Evolutionary conservation across 2,888 invertebrate genomes (phyloP).

Genomic region (Phaonia tiefii): DNA sequence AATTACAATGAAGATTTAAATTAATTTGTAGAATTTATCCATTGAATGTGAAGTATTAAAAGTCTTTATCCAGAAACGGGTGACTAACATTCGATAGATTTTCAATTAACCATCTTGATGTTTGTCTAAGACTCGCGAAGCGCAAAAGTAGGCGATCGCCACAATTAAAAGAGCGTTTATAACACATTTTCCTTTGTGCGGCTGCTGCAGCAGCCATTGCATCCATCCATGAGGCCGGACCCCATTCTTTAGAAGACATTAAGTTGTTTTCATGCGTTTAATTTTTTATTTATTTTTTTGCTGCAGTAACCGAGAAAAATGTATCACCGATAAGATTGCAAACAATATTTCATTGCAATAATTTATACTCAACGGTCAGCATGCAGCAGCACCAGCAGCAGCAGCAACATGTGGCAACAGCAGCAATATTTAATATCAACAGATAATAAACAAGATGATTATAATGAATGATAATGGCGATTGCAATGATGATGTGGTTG

Average conservation of each 20-base stretch:
- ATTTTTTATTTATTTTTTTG: no score
- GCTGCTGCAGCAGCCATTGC: neutral
- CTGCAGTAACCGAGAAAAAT: conserved; percentile 41
- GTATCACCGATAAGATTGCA: conserved; percentile 60
- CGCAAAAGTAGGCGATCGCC: conserved; percentile 44
- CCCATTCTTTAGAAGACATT: conserved; percentile 41
- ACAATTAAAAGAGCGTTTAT: conserved; percentile 59
- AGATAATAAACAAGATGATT: conserved; percentile 57
- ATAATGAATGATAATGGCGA: conserved; percentile 33
- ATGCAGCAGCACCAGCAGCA: conserved; percentile 36
- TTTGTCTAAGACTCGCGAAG: no score
- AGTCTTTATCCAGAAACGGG: no score
- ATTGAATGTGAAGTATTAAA: no score
- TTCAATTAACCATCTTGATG: conserved; percentile 54
- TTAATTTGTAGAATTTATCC: no score
- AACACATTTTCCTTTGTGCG: conserved; percentile 34
- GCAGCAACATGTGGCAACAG: conserved; percentile 47
- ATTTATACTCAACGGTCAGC: conserved; percentile 58
- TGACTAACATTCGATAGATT: conserved; percentile 53
- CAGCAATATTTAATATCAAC: conserved; percentile 63
- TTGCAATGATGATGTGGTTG: conserved; percentile 20
- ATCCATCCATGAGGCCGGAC: neutral
- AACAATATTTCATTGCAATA: conserved; percentile 61
- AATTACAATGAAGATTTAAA: no score
- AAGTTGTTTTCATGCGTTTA: no score